phyloP scores from a whole-genome alignment of 37 sponge, comb jelly and placozoan species.

The Eunapius fragilis region DNA sequence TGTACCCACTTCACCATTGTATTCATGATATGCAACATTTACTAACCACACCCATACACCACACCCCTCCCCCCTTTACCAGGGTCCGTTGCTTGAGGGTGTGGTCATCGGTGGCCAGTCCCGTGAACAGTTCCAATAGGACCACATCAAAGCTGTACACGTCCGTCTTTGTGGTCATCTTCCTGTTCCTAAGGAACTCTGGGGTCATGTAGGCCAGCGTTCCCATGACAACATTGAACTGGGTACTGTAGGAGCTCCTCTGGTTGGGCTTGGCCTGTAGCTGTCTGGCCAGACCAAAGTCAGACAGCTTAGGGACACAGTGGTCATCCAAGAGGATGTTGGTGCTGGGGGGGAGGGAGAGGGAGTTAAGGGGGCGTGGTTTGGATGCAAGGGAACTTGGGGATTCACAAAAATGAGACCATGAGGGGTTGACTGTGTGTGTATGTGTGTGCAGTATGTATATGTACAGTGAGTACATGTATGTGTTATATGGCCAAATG shows the following conservation, averaged over 20 bases:
- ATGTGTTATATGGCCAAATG: too few species aligned
- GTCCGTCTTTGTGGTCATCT: slow-evolving; percentile 70
- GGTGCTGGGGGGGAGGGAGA: slow-evolving; percentile 47
- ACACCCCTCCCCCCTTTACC: slow-evolving; percentile 1
- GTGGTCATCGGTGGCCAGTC: slow-evolving; percentile 51
- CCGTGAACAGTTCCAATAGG: slow-evolving; percentile 67
- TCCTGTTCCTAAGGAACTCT: slow-evolving; percentile 67
- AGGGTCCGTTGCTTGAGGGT: slow-evolving; percentile 14
- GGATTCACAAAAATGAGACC: too few species aligned
- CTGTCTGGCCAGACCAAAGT: slow-evolving; percentile 77
- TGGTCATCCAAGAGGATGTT: slow-evolving; percentile 76
- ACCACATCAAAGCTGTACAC: slow-evolving; percentile 82
- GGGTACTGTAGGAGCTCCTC: slow-evolving; percentile 36
- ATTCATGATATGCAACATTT: too few species aligned
- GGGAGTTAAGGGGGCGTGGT: slow-evolving; percentile 9
- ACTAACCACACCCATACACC: too few species aligned
- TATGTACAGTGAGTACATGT: too few species aligned
- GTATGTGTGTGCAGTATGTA: too few species aligned
- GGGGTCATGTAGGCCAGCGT: slow-evolving; percentile 87
- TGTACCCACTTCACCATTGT: too few species aligned
- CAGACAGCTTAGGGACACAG: slow-evolving; percentile 68
- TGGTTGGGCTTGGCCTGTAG: slow-evolving; percentile 1
- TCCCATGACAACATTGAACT: slow-evolving; percentile 60
- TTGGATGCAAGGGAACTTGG: too few species aligned
- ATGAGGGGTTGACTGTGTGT: too few species aligned